Base-by-base conservation (phyloP, 1,140 invertebrate species). In the Piezodorus guildinii region DNA sequence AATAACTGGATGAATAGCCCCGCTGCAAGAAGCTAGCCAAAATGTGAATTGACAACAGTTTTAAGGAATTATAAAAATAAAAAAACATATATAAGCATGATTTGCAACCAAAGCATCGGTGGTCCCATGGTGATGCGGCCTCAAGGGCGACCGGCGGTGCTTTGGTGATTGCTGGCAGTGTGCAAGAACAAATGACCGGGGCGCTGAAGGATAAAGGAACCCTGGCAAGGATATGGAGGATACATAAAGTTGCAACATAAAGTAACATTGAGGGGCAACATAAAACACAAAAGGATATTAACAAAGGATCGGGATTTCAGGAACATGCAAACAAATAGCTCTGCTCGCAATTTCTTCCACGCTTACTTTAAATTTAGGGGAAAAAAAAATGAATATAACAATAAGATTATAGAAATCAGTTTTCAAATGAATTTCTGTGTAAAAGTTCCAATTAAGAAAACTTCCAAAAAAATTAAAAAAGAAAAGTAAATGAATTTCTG, bases 41-140 rank as follows among this genome's bases (percentile, higher is more conserved):
- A 56, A 49, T 21, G 46, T 49, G 46, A 49, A 49, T 17, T 49
- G 46, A 49, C 14, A 49, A 49, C n/a, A 49, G n/a, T 19, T 21
- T 56, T 21, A 56, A 56, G 23, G 19, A 25, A 56, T 56, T 9
- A 56, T 25, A 56, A 23, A 23, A 56, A 56, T 23, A 25, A 21
- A 54, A n/a, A 56, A 23, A 56, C 23, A 56, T 25, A 56, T 16
- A 23, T 23, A 56, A 56, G 52, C 52, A 56, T 25, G 15, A 23
- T 56, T 23, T 56, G 52, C 52, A 56, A 56, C 52, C 52, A 56
- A 56, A 56, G 52, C 52, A 56, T 56, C 52, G 52, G 52, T 56
- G 21, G 52, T 56, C 52, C 52, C 52, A 27, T 56, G 17, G 52
- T 23, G 52, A 56, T 56, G 52, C 15, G 52, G 52, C 52, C 52